Base-by-base conservation (phyloP, 2,888 invertebrate genomes). In the Junonia oenone region DNA sequence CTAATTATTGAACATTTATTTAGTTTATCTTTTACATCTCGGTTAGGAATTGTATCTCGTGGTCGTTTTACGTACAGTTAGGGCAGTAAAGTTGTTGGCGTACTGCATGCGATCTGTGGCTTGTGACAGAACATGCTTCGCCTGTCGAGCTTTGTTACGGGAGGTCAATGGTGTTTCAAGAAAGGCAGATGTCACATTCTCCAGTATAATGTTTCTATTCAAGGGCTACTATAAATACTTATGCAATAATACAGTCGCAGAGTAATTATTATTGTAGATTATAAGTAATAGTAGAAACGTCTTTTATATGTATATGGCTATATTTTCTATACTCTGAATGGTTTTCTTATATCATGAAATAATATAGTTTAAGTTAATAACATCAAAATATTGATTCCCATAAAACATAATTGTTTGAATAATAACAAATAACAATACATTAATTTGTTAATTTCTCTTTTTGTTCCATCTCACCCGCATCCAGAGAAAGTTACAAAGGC, bases 61-160 rank as follows among this genome's bases (percentile, higher is more conserved):
- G 51, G 53, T 50, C 50, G 55, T 59, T 61, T 55, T 56, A 46
- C 51, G 51, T 53, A 56, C 55, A 48, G 52, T 60, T 56, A 45
- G 40, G 50, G 57, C 50, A 58, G 50, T 61, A 61, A 61, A 56
- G 51, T 58, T 54, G 59, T 63, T 52, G 54, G 58, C 49, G 52
- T 54, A 52, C 51, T 45, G 56, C 47, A 43, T 43, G 54, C 52
- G 35, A 51, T 43, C 35, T 49, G 52, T 35, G 52, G 48, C 43
- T 38, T 37, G 48, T 56, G 58, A 55, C 55, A 55, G 60, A 50
- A 60, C 57, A 60, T 55, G 57, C 35, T 31, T 47, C 40, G 51
- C 45, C 15, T 49, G 56, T 51, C n/a, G 45, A 50, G 57, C 52
- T 52, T 29, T 48, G 46, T 55, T 47, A 29, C 49, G 6, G 48